A percentile compares a stretch with the other conserved stretches of the same genome.
Conservation (phyloP, 2,113 vertebrate genomes). For the Engraulis encrasicolus region DNA sequence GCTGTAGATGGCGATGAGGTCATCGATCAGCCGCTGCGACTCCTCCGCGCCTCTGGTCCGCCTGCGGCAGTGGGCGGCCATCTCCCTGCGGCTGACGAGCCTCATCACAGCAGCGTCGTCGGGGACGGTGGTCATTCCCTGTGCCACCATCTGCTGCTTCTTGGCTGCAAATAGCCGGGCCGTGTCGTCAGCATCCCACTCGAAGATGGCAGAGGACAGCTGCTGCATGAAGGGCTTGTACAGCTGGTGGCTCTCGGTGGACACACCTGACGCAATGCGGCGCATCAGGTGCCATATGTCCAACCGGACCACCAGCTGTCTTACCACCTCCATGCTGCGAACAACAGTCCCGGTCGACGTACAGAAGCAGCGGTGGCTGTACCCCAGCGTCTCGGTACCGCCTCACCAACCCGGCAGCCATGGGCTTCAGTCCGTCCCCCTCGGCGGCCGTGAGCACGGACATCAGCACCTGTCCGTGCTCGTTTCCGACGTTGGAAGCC, state of each 20-base stretch:
- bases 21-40: constrained; percentile 2
- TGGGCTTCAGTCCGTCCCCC: not conserved
- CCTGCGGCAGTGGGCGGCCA: constrained; percentile 11
- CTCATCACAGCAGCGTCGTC: not conserved
- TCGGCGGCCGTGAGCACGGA: not conserved
- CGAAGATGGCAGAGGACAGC: constrained; percentile 32
- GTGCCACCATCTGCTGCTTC: not conserved
- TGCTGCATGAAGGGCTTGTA: constrained; percentile 16
- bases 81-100: not conserved
- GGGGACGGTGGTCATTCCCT: constrained; percentile 17
- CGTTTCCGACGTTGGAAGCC: constrained; percentile 23
- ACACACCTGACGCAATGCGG: not conserved
- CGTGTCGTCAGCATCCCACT: not conserved
- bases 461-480: constrained; percentile 16
- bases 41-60: not conserved
- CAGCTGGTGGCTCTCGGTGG: constrained; percentile 18
- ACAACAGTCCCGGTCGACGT: constrained; percentile 21
- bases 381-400: not conserved
- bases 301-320: constrained; percentile 3
- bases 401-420: not conserved
- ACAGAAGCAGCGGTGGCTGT: not conserved
- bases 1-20: constrained; percentile 19
- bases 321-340: not conserved
- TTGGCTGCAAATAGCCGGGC: not conserved
- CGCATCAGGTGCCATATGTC: constrained; percentile 38